These are phyloP conservation scores for Apodemia zela DNA, from an alignment of 2,888 invertebrate genomes.

Conservation along the genomic window DNA sequence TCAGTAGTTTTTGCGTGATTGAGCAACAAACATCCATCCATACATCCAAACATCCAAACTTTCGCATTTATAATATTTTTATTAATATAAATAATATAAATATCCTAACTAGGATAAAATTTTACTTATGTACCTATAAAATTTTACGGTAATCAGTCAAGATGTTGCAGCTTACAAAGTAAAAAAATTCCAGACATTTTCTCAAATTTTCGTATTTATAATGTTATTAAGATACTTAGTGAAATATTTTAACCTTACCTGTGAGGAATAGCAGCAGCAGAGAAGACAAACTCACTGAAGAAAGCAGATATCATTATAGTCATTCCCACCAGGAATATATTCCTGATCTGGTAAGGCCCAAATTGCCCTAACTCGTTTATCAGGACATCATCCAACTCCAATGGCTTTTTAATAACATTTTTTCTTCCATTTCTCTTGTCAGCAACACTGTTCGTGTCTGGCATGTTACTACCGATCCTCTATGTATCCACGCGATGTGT, in stretches of 20 bases:
- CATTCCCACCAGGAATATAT: constrained; percentile 76
- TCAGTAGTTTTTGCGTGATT: too few relatives aligned
- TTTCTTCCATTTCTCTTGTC: neutral
- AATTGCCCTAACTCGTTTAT: constrained; percentile 76
- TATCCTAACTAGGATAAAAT: too few relatives aligned
- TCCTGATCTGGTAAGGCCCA: constrained; percentile 80
- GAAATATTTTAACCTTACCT: constrained; percentile 76
- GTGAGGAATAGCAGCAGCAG: constrained; percentile 84
- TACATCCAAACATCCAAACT: too few relatives aligned
- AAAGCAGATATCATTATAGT: constrained; percentile 82
- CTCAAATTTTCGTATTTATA: too few relatives aligned
- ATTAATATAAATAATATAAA: too few relatives aligned
- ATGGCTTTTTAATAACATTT: constrained; percentile 22
- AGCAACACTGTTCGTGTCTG: neutral
- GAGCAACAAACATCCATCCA: too few relatives aligned
- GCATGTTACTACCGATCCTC: neutral
- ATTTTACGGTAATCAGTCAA: too few relatives aligned
- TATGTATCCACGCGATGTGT: neutral
- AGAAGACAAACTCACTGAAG: constrained; percentile 84
- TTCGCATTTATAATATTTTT: too few relatives aligned
- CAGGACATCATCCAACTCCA: constrained; percentile 65
- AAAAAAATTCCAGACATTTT: too few relatives aligned
- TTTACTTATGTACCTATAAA: too few relatives aligned
- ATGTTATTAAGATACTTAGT: too few relatives aligned
- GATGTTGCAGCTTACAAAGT: too few relatives aligned